Conservation (phyloP, 2,888 invertebrate species). For the Idaea straminata region DNA sequence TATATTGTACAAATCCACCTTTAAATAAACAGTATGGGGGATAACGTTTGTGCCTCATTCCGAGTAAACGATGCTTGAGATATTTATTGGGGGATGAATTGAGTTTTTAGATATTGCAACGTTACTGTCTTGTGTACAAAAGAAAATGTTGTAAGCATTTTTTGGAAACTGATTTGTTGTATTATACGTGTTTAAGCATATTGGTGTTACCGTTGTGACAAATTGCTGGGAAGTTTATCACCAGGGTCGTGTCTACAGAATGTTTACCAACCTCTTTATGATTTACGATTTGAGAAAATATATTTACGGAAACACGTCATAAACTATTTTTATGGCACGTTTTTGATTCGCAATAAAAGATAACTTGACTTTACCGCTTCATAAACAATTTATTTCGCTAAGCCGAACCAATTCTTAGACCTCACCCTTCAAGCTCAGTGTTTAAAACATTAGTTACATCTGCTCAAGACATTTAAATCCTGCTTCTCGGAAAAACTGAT, state of each 20-base stretch:
- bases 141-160: conserved; percentile 25
- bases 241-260: neutral
- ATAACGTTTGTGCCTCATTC: conserved; percentile 75
- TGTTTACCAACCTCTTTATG: neutral
- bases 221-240: neutral
- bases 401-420: conserved; percentile 19
- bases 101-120: conserved; percentile 66
- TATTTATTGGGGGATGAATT: conserved; percentile 76
- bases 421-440: conserved; percentile 25
- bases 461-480: conserved; percentile 49
- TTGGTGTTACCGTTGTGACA: neutral
- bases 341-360: neutral
- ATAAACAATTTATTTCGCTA: too few relatives aligned
- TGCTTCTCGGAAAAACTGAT: conserved; percentile 63
- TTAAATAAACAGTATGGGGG: conserved; percentile 76
- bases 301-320: neutral
- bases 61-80: conserved; percentile 76
- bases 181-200: neutral
- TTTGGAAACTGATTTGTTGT: conserved; percentile 17
- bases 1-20: conserved; percentile 77
- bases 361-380: too few relatives aligned
- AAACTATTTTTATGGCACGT: neutral
- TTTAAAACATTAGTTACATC: conserved; percentile 49
- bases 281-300: neutral
- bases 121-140: conserved; percentile 47